phyloP scores from a whole-genome alignment of 2,113 vertebrate species.

The Centropristis striata region DNA sequence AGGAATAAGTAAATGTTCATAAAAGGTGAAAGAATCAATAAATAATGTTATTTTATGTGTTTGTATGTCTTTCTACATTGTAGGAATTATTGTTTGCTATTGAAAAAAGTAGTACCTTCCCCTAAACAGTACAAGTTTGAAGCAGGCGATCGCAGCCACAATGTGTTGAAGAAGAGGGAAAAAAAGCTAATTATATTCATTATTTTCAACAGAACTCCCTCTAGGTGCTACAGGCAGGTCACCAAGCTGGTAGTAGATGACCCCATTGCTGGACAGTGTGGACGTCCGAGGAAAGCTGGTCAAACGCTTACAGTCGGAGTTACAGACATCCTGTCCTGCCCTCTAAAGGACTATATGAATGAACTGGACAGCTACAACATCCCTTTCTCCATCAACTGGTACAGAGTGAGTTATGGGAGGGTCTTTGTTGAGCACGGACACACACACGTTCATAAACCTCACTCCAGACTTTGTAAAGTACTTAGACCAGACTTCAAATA shows the following conservation, averaged over 20 bases:
- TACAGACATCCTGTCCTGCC: constrained; percentile 85
- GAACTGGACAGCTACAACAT: constrained; percentile 80
- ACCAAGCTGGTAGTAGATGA: constrained; percentile 66
- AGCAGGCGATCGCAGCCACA: no score
- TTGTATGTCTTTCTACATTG: neutral
- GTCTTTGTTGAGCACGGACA: no score
- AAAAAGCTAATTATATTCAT: neutral
- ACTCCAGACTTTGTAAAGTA: no score
- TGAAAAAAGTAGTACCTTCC: neutral
- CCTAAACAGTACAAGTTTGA: neutral
- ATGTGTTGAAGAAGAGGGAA: no score
- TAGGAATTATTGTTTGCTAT: neutral
- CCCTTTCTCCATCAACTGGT: constrained; percentile 85
- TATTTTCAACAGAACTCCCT: constrained; percentile 66
- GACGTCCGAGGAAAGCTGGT: rapidly evolving
- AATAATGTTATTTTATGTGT: neutral
- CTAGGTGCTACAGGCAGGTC: constrained; percentile 68
- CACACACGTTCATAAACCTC: no score
- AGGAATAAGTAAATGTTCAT: neutral
- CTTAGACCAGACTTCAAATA: no score
- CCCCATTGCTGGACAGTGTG: constrained; percentile 43
- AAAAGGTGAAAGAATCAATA: neutral
- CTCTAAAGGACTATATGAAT: constrained; percentile 77
- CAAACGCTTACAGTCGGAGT: constrained; percentile 15
- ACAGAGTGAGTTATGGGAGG: constrained; percentile 89